phyloP scores from a whole-genome alignment of 2,797 vertebrate species.

The Argya squamiceps region DNA sequence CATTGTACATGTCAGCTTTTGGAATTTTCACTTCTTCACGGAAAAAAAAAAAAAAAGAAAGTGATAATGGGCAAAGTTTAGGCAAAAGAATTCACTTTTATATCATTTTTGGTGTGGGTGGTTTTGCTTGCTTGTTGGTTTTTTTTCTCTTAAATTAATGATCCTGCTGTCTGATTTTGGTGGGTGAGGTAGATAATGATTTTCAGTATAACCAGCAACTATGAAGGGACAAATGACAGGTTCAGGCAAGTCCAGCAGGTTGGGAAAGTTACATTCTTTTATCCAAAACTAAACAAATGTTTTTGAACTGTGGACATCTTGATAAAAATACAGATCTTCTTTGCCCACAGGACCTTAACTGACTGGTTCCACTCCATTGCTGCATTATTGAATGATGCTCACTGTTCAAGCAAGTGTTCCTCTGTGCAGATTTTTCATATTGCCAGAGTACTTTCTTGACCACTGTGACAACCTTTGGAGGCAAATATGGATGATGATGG shows the following conservation, averaged over 20 bases:
- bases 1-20: not conserved
- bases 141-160: not conserved
- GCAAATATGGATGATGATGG: not conserved
- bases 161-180: not conserved
- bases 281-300: not conserved
- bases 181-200: not conserved
- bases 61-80: not conserved
- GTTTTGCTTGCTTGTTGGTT: no score
- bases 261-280: not conserved
- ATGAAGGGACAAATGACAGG: not conserved
- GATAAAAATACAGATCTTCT: not conserved
- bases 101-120: not conserved
- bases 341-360: not conserved
- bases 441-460: not conserved
- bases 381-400: not conserved
- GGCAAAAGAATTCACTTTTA: not conserved
- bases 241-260: not conserved
- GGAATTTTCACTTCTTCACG: not conserved
- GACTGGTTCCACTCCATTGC: not conserved
- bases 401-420: not conserved
- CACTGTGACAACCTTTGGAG: not conserved
- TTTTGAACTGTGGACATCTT: not conserved
- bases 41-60: not conserved
- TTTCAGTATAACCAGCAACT: not conserved
- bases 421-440: not conserved